A percentile compares a stretch with the other conserved stretches of the same genome.
phyloP scores from a whole-genome alignment of 92 coral and sea anemone species.

The Epizoanthus rinbou region DNA sequence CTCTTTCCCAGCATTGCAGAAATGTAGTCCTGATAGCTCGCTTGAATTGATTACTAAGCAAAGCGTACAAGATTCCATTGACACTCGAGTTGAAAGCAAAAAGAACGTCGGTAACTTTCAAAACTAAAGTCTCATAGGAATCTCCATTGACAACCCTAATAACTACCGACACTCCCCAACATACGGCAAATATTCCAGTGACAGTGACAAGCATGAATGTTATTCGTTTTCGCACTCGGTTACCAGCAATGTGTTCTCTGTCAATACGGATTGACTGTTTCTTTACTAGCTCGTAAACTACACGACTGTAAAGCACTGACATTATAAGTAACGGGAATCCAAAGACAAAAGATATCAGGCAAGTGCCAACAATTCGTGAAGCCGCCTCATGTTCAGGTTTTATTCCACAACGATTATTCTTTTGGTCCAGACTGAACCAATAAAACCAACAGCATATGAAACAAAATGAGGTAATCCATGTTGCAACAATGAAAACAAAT shows the following conservation, averaged over 20 bases:
- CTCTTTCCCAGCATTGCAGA: no score
- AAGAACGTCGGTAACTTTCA: background rate
- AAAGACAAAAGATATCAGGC: background rate
- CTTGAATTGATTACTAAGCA: conserved; percentile 10
- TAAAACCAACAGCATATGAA: background rate
- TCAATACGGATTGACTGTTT: background rate
- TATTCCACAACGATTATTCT: background rate
- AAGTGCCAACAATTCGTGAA: background rate
- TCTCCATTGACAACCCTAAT: background rate
- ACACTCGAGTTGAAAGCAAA: conserved; percentile 7
- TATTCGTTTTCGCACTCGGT: background rate
- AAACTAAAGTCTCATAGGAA: background rate
- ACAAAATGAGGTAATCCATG: conserved; percentile 3
- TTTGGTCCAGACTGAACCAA: background rate
- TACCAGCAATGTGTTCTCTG: conserved; percentile 9
- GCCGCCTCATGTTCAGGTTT: background rate
- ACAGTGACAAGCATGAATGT: conserved; percentile 13
- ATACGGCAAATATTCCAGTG: background rate
- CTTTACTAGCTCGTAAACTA: background rate
- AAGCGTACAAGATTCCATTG: conserved; percentile 1
- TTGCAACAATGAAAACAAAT: background rate
- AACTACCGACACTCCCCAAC: background rate
- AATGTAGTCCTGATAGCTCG: background rate
- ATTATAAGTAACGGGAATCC: background rate
- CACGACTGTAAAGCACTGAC: background rate